Evolutionary conservation across 2,113 vertebrate genomes (phyloP), one percentile per base, ranked within the genome.

Genomic region (Elanoides forficatus): DNA sequence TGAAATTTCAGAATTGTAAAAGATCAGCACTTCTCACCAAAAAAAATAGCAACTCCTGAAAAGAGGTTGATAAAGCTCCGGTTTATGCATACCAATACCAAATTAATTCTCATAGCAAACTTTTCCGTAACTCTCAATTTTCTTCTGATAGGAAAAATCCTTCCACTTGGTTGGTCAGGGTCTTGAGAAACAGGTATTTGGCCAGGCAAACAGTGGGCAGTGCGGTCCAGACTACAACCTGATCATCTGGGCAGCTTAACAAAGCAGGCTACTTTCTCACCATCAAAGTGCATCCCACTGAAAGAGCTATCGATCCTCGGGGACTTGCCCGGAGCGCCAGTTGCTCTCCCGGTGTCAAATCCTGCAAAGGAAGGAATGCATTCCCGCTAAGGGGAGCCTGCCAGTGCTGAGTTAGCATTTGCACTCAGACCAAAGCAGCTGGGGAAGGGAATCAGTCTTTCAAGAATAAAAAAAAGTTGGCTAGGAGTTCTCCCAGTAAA

Each of bases 221-320:
- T 58, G 53, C 86, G 95, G 82, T 56, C 63, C 73, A 94, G 87
- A 50, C 92, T 52, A 81, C 14, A 55, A 75, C 79, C 93, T 81
- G 84, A 91, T 95, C 94, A 93, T 97, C 88, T 94, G 92, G 62
- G 53, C 60, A 88, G 90, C 43, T 97, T 95, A 94, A 88, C 94
- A 97, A 97, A 96, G 96, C 96, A 95, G 95, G 88, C 74, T 85
- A 5, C 91, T 97, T 94, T 95, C 94, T 91, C 92, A 85, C 71
- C 96, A 97, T 97, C 92, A 97, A 97, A 98, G 91, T 88, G 89
- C 96, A 97, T 93, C 97, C 90, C 90, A 88, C 60, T 78, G 96
- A 47, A 96, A 98, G 97, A 97, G 81, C 90, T 91, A 97, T 32
- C 0, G 50, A 23, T 96, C 97, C 97, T 88, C 62, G 5, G 84